These are phyloP conservation scores for Charina bottae DNA, from an alignment of 2,113 vertebrate genomes.

Conservation along the genomic window DNA sequence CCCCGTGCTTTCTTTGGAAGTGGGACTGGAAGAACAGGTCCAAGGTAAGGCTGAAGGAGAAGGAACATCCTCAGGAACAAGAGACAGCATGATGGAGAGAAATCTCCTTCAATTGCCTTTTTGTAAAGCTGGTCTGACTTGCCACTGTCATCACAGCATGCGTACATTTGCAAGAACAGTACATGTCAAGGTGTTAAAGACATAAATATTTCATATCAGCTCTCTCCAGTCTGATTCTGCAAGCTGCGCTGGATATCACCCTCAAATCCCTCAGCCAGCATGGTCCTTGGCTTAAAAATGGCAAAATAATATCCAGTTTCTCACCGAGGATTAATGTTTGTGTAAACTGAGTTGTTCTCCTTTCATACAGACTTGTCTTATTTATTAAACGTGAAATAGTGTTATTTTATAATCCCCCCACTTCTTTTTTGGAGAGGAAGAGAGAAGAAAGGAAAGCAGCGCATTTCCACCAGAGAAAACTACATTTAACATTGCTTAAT, in stretches of 20 bases:
- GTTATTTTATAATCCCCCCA: background rate
- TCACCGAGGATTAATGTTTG: background rate
- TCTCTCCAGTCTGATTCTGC: background rate
- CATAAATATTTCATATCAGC: background rate
- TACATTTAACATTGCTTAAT: constrained; percentile 8
- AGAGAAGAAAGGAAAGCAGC: background rate
- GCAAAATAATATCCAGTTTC: background rate
- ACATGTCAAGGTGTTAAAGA: background rate
- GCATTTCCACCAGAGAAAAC: background rate
- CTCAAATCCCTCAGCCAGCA: background rate
- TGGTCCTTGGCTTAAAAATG: background rate
- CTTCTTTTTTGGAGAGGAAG: background rate
- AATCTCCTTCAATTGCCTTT: background rate
- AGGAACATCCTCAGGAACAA: background rate
- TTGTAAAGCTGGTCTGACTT: background rate
- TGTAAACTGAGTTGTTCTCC: background rate
- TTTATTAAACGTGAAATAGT: background rate
- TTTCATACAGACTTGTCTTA: background rate
- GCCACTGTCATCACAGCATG: background rate
- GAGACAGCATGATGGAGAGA: background rate
- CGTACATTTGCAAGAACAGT: background rate
- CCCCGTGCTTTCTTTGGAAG: background rate
- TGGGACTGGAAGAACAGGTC: background rate
- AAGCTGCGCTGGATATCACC: background rate
- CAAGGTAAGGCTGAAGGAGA: background rate